Conservation (phyloP, 2,113 vertebrate species). For the Shinisaurus crocodilurus region DNA sequence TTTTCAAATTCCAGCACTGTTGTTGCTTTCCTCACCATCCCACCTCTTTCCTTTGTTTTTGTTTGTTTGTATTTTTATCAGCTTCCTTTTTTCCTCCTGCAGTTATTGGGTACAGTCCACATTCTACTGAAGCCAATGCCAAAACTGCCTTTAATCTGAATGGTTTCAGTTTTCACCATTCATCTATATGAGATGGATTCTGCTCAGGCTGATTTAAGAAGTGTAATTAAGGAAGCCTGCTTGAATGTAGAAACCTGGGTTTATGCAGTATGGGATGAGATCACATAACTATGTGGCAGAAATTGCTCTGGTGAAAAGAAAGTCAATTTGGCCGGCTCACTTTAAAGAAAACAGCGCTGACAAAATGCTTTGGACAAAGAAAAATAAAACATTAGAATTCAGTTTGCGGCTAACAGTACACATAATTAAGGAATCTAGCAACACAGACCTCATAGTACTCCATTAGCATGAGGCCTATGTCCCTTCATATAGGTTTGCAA, state of each 20-base stretch:
- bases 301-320: slow-evolving; percentile 57
- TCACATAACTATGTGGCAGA: slow-evolving; percentile 55
- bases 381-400: slow-evolving; percentile 73
- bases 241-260: slow-evolving; percentile 44
- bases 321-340: slow-evolving; percentile 64
- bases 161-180: neutral
- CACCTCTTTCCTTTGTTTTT: neutral
- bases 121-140: neutral
- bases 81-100: neutral
- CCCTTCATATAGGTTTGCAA: neutral
- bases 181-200: slow-evolving; percentile 23
- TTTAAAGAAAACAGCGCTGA: slow-evolving; percentile 70
- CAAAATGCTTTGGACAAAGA: slow-evolving; percentile 67
- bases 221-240: neutral
- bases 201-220: slow-evolving; percentile 30
- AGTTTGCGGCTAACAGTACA: slow-evolving; percentile 71
- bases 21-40: no score
- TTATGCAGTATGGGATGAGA: slow-evolving; percentile 41
- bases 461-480: neutral
- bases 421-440: slow-evolving; percentile 66
- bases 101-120: neutral
- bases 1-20: neutral
- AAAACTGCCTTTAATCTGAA: neutral
- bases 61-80: neutral
- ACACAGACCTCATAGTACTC: neutral